These are phyloP conservation scores for Halcyon leucocephala DNA, from an alignment of 2,797 vertebrate genomes.

Conservation along the genomic window DNA sequence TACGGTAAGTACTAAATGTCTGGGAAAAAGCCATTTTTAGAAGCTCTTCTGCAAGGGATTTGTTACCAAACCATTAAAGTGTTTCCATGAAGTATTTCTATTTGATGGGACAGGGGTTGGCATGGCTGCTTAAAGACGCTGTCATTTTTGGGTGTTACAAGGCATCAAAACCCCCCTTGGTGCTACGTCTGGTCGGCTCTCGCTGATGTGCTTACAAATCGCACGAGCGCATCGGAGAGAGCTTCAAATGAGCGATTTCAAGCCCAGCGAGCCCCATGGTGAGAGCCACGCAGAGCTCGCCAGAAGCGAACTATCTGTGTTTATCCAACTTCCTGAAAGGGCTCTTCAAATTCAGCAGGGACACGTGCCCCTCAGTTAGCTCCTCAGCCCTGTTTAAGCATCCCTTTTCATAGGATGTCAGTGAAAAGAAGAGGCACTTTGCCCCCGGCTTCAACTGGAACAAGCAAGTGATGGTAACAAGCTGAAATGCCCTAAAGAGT, in stretches of 20 bases:
- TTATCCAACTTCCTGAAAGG: not conserved
- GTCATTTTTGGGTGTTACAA: conserved; percentile 28
- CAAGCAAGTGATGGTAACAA: not conserved
- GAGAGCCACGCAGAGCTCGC: not conserved
- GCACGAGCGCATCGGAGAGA: not conserved
- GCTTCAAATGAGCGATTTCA: not conserved
- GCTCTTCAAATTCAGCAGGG: not conserved
- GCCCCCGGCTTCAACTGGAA: not conserved
- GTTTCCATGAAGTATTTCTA: not conserved
- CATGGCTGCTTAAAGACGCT: conserved; percentile 37
- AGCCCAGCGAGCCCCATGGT: not conserved
- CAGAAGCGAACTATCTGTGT: not conserved
- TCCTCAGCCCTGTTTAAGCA: not conserved
- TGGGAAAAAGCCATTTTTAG: not conserved
- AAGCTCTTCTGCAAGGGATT: conserved; percentile 13
- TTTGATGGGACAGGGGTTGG: not conserved
- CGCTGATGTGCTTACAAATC: not conserved
- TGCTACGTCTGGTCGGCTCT: not conserved
- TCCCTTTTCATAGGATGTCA: not conserved
- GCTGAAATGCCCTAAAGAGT: conserved; percentile 10
- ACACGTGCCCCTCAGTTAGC: not conserved
- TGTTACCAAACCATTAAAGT: not conserved
- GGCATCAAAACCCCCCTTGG: not conserved
- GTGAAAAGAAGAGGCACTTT: not conserved
- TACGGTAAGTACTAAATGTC: not conserved